Evolutionary conservation across 1,140 invertebrate species (phyloP).

Genomic region (Cydia amplana): DNA sequence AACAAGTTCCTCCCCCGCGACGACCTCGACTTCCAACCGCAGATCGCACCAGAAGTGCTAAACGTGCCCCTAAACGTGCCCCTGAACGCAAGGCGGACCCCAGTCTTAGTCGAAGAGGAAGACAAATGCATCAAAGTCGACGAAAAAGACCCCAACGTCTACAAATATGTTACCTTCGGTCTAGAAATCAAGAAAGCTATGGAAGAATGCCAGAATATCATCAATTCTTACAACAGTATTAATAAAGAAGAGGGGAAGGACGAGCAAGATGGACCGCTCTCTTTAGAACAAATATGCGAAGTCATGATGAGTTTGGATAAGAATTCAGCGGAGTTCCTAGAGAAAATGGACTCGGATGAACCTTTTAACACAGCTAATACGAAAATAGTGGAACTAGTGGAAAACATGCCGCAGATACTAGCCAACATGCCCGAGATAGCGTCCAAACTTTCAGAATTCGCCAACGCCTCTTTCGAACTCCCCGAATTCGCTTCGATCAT

Average conservation of each 20-base stretch:
- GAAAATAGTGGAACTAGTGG: conserved; percentile 62
- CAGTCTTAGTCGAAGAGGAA: conserved; percentile 45
- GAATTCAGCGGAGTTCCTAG: conserved; percentile 62
- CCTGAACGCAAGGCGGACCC: conserved; percentile 46
- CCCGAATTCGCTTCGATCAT: conserved; percentile 71
- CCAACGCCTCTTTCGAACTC: conserved; percentile 63
- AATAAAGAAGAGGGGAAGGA: conserved; percentile 47
- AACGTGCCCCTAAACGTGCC: conserved; percentile 51
- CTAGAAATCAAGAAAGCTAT: conserved; percentile 73
- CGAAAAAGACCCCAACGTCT: conserved; percentile 54
- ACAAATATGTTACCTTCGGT: conserved; percentile 67
- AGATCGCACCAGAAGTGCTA: conserved; percentile 40
- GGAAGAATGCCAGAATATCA: conserved; percentile 74
- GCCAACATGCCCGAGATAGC: conserved; percentile 74
- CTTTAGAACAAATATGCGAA: conserved; percentile 69
- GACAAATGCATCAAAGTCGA: conserved; percentile 39
- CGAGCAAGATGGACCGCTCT: conserved; percentile 51
- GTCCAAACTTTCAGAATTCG: conserved; percentile 65
- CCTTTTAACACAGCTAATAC: conserved; percentile 52
- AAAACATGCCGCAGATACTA: conserved; percentile 73
- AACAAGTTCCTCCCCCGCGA: conserved; percentile 59
- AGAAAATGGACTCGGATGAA: conserved; percentile 61
- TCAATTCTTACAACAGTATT: conserved; percentile 65
- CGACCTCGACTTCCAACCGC: conserved; percentile 47
- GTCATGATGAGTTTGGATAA: conserved; percentile 70